A percentile compares a stretch with the other conserved stretches of the same genome.
Evolutionary conservation across 2,888 invertebrate genomes (phyloP).

Genomic region (Phyllotreta cruciferae): DNA sequence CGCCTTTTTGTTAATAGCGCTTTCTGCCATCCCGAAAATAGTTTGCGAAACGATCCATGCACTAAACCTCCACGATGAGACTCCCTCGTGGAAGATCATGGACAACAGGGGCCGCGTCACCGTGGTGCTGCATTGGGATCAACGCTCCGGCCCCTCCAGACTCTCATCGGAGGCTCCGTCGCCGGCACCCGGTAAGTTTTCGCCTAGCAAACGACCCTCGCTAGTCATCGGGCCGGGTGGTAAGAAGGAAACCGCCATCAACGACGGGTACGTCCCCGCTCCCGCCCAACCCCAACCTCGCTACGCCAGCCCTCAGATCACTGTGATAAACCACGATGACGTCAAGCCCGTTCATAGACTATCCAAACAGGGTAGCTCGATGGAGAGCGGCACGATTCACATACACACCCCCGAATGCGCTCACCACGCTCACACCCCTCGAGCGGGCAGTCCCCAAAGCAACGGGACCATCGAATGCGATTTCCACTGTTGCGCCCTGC

Average conservation of each 20-base stretch:
- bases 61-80: constrained; percentile 93
- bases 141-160: constrained; percentile 70
- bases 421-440: constrained; percentile 71
- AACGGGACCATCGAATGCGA: constrained; percentile 80
- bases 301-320: constrained; percentile 81
- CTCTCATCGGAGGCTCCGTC: constrained; percentile 63
- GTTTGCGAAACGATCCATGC: constrained; percentile 97
- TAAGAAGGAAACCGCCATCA: constrained; percentile 68
- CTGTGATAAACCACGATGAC: constrained; percentile 93
- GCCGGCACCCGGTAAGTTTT: constrained; percentile 64
- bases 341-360: constrained; percentile 62
- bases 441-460: constrained; percentile 70
- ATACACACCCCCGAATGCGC: constrained; percentile 85
- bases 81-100: constrained; percentile 98
- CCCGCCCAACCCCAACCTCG: constrained; percentile 56
- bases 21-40: constrained; percentile 95
- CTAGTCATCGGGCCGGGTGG: constrained; percentile 64
- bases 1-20: constrained; percentile 69
- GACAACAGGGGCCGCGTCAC: constrained; percentile 97
- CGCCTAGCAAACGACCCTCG: constrained; percentile 70
- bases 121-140: constrained; percentile 96
- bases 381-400: constrained; percentile 78
- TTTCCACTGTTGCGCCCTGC: constrained; percentile 94
- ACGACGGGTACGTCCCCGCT: constrained; percentile 63
- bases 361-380: constrained; percentile 69